Base-by-base conservation (phyloP, 2,888 invertebrate species). In the Drymonia ruficornis region DNA sequence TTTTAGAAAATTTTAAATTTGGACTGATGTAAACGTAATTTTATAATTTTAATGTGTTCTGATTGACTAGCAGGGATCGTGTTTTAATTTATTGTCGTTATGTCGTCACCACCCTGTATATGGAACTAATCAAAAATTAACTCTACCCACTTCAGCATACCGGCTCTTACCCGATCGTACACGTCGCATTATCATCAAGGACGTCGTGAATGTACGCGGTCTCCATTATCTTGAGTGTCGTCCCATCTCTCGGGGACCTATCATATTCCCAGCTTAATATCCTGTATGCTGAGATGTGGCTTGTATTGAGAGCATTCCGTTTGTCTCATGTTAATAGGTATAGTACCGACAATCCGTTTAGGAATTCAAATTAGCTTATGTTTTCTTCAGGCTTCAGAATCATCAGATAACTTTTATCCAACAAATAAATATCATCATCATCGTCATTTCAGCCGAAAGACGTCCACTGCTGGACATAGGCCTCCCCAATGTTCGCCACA, bases 211-310 rank as follows among this genome's bases (percentile, higher is more conserved):
- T 49, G 31, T 42, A 8, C 42, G 19, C 54, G 48, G 57, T 12
- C 19, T 43, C 63, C 55, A 64, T 64, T 64, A 67, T 53, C 44
- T 12, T n/a, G 53, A 64, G 64, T 64, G 67, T 66, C 64, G 55
- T 64, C 47, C 42, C 55, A 43, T 53, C 67, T 15, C 55, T 12
- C n/a, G 55, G 42, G 64, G 52, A 49, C 23, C 44, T 43, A 18
- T 66, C 58, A 38, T 51, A 52, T 63, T 66, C 52, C 67, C 46
- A 34, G 48, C 65, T 60, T 53, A 45, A 49, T 46, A 49, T 19
- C 47, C 50, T 8, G 38, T 43, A 40, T 23, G 23, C 15, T n/a
- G 13, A 5, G 36, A 36, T n/a, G 36, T 11, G n/a, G 36, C n/a
- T 11, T 36, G 36, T 36, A 36, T 36, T n/a, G n/a, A 13, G 36